Evolutionary conservation across 2,888 invertebrate genomes (phyloP).

Genomic region (Pilophorus perplexus): DNA sequence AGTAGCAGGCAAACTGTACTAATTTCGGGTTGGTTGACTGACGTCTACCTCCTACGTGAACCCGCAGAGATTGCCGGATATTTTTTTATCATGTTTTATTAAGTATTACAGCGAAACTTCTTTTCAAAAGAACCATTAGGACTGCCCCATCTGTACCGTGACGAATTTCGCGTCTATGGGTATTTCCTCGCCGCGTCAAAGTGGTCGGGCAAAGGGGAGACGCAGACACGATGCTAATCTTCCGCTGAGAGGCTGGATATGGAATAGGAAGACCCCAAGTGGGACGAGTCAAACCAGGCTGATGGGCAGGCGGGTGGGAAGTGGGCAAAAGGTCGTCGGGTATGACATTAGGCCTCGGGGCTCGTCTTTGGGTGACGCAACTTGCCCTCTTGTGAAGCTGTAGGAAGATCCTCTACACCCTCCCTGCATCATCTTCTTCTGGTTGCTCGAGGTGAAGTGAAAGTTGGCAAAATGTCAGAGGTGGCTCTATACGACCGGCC

Average conservation of each 20-base stretch:
- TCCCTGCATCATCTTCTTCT: not conserved
- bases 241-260: not conserved
- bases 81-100: not conserved
- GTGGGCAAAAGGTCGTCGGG: constrained; percentile 12
- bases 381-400: constrained; percentile 24
- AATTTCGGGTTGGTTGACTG: too few relatives aligned
- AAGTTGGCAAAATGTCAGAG: constrained; percentile 27
- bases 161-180: too few relatives aligned
- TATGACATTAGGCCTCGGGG: constrained; percentile 24
- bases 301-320: not conserved
- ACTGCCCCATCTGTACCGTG: too few relatives aligned
- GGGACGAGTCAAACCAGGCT: too few relatives aligned
- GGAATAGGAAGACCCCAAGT: not conserved
- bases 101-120: not conserved
- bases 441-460: constrained; percentile 24
- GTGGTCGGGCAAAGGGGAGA: not conserved
- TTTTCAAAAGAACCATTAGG: too few relatives aligned
- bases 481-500: not conserved
- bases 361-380: not conserved
- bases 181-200: not conserved
- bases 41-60: too few relatives aligned
- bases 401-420: constrained; percentile 7
- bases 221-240: not conserved
- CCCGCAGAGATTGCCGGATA: too few relatives aligned
- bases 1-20: too few relatives aligned